Evolutionary conservation across 2,888 invertebrate species (phyloP), one percentile per base, ranked within the genome.

Genomic region (Arrhopalites spinosus): DNA sequence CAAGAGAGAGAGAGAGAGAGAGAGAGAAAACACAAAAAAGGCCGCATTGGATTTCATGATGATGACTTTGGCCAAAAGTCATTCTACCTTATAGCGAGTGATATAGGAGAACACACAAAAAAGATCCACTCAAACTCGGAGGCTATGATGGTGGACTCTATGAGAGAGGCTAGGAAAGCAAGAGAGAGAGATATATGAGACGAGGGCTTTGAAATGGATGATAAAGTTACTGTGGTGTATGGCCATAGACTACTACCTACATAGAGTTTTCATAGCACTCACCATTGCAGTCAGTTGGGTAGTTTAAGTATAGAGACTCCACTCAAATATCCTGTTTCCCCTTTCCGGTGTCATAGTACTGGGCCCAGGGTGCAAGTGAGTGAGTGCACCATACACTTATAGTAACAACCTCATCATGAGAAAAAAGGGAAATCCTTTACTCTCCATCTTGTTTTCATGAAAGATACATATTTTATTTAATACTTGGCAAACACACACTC

Each of bases 261-360:
- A 45, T 45, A 45, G 53, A n/a, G n/a, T 36, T 11, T 36, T 11
- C 11, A 3, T 59, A 2, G 1, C n/a, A 3, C 59, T 20, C 36
- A 36, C 36, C 11, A 3, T 36, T 36, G 5, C 36, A 7, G 3
- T 11, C 11, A 7, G 11, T 8, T 20, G n/a, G 20, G 20, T 59
- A 8, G 66, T 53, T n/a, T 70, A 20, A 25, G 70, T 53, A 30
- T 27, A 36, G 36, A n/a, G n/a, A 27, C 45, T 63, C 47, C 45
- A 64, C 50, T 73, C 73, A 73, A 59, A 71, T 73, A 73, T 73
- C 73, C 73, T 63, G 73, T 73, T 73, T 70, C 70, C 36, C 36
- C 56, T 59, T 70, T 64, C 73, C 70, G 70, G 70, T 70, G 56
- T 36, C 70, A 70, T 30, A 56, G 53, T 30, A 70, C 70, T 70